Evolutionary conservation across 2,797 vertebrate species (phyloP).

Genomic region (Hoplostethus atlanticus): DNA sequence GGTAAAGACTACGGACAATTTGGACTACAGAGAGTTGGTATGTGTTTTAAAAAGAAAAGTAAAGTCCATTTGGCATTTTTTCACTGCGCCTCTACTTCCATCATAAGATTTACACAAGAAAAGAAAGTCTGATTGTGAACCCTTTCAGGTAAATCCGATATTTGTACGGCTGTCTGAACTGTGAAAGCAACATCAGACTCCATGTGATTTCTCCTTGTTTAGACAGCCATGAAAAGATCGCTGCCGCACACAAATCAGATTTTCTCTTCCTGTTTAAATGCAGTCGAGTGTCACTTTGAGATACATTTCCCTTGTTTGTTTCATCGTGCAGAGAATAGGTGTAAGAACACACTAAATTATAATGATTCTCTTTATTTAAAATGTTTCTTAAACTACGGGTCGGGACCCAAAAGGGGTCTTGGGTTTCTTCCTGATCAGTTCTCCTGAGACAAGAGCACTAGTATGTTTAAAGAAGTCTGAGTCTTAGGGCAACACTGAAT

Average conservation of each 20-base stretch:
- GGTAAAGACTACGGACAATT: conserved; percentile 97
- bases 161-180: background rate
- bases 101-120: conserved; percentile 1
- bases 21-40: conserved; percentile 96
- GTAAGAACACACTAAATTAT: background rate
- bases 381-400: background rate
- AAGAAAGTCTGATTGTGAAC: background rate
- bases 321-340: background rate
- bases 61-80: background rate
- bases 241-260: background rate
- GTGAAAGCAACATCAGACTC: background rate
- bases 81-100: conserved; percentile 15
- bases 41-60: conserved; percentile 28
- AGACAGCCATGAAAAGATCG: background rate
- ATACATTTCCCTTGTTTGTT: background rate
- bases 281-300: background rate
- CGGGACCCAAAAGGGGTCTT: background rate
- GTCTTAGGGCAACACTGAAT: background rate
- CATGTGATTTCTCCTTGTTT: background rate
- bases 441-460: background rate
- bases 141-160: background rate
- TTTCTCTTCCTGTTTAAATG: background rate
- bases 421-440: background rate
- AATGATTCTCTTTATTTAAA: background rate
- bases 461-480: background rate